Evolutionary conservation across 2,113 vertebrate species (phyloP).

Genomic region (Orcinus orca): DNA sequence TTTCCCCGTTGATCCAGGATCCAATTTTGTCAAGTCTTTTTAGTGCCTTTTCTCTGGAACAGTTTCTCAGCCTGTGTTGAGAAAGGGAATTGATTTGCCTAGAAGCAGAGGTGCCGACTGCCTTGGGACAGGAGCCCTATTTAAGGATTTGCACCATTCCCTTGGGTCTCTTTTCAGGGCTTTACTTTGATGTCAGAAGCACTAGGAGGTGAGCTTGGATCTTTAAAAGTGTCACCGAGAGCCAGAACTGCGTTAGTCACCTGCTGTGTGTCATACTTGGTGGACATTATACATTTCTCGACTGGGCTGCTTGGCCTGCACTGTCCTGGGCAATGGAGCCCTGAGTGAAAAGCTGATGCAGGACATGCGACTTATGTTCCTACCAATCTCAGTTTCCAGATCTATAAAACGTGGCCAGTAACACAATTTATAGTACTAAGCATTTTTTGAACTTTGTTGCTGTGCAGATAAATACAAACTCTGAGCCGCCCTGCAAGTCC

Average conservation of each 20-base stretch:
- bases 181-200: background rate
- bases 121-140: background rate
- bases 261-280: background rate
- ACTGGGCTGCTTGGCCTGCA: fast-evolving
- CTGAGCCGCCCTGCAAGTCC: background rate
- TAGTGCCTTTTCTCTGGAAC: background rate
- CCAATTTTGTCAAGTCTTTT: background rate
- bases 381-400: background rate
- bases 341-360: background rate
- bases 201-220: background rate
- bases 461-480: background rate
- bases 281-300: fast-evolving
- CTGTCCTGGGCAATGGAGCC: background rate
- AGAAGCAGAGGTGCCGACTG: background rate
- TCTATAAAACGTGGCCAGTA: background rate
- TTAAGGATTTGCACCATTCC: background rate
- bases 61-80: background rate
- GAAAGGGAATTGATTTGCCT: background rate
- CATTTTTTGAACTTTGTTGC: background rate
- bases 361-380: background rate
- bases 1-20: fast-evolving
- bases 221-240: background rate
- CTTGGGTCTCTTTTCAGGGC: background rate
- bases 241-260: fast-evolving
- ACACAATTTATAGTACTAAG: background rate